Base-by-base conservation (phyloP, 2,113 vertebrate species). In the Bos javanicus region DNA sequence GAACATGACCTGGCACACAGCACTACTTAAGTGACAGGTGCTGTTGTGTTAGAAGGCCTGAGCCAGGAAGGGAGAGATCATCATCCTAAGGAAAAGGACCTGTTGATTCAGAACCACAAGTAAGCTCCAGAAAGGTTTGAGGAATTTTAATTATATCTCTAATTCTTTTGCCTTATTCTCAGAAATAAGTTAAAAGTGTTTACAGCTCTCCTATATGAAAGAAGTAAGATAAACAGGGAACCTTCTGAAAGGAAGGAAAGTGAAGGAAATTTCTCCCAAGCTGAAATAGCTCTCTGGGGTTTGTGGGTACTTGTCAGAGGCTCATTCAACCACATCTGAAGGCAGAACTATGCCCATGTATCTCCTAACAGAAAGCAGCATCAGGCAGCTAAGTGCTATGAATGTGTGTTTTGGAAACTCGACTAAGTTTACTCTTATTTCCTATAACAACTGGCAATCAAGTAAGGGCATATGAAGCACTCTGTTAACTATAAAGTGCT, bases 141-240 rank as follows among this genome's bases (percentile, higher is more conserved):
- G 2, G n/a, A 39, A 94, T 93, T 86, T 33, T 91, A 88, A 71
- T 90, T 95, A 0, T 64, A 81, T 80, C 54, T 91, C 39, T 48
- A 87, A 14, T 36, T 94, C 8, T 76, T 88, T 86, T 93, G 67
- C 43, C 23, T 62, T 96, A 57, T 83, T 90, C 43, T 54, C 62
- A 26, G 48, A 93, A 95, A n/a, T 43, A 89, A 87, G 33, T 81
- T 84, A 87, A 94, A 89, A 87, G 60, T 76, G 25, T 59, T 95
- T 56, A 93, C 2, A 94, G 84, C 21, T 60, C 2, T 78, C 28
- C 50, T 6, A 82, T 9, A 10, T 76, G 28, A 86, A 94, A 89
- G 67, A 90, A 87, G 87, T 19, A 12, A 59, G 11, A 92, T 1
- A 80, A 81, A 36, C 15, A 83, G 1, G 39, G 19, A 71, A 59